Conservation (phyloP, 2,113 vertebrate species). For the Sardina pilchardus region DNA sequence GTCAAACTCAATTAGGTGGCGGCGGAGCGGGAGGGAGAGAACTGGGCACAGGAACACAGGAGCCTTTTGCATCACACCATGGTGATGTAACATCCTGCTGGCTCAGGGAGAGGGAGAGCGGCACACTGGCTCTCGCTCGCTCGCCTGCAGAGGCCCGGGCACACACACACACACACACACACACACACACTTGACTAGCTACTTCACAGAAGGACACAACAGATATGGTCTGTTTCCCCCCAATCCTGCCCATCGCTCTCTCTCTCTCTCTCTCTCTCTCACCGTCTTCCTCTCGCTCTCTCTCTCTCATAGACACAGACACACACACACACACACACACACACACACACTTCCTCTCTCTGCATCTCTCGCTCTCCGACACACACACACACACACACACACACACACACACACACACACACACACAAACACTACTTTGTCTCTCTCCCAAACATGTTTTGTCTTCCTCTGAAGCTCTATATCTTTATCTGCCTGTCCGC, state of each 20-base stretch:
- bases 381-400: background rate
- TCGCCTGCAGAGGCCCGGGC: background rate
- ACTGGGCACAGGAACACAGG: background rate
- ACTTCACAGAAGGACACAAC: background rate
- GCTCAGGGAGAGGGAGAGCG: background rate
- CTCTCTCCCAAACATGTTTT: background rate
- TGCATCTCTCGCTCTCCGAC: no score
- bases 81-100: background rate
- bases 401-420: background rate
- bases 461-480: background rate
- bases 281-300: no score
- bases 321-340: no score
- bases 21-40: background rate
- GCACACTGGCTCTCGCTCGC: background rate
- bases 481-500: background rate
- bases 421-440: background rate
- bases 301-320: no score
- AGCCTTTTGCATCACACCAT: conserved; percentile 2
- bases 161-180: conserved; percentile 6
- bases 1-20: background rate
- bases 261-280: background rate
- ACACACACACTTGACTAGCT: background rate
- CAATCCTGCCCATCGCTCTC: background rate
- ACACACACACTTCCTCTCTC: no score
- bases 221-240: background rate